Evolutionary conservation across 2,888 invertebrate genomes (phyloP).

Genomic region (Digitonthophagus gazella): DNA sequence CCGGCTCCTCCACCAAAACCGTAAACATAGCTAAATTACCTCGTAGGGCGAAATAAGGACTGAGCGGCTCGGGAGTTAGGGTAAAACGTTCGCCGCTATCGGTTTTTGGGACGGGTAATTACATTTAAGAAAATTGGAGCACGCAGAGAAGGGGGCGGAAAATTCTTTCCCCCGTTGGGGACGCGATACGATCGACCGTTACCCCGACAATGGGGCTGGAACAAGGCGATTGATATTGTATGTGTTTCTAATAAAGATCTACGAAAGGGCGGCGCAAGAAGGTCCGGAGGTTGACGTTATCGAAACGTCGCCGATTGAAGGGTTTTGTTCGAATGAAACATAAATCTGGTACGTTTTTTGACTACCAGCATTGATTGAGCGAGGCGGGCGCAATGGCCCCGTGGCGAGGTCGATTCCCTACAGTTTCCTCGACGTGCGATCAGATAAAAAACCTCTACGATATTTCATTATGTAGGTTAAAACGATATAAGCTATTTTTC

Average conservation of each 20-base stretch:
- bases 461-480: background rate
- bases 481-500: background rate
- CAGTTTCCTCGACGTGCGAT: background rate
- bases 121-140: constrained; percentile 46
- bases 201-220: constrained; percentile 37
- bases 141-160: constrained; percentile 41
- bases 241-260: background rate
- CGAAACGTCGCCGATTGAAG: constrained; percentile 26
- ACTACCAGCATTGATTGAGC: constrained; percentile 33
- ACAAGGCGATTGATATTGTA: constrained; percentile 14
- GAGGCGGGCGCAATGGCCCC: constrained; percentile 8
- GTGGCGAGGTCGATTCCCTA: background rate
- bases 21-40: constrained; percentile 13
- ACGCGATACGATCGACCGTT: constrained; percentile 26
- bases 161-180: constrained; percentile 31
- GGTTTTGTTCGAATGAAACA: constrained; percentile 23
- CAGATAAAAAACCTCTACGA: background rate
- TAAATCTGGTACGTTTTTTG: constrained; percentile 34
- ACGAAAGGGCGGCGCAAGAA: background rate
- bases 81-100: constrained; percentile 36
- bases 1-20: constrained; percentile 2
- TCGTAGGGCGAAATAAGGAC: constrained; percentile 6
- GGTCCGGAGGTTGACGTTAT: constrained; percentile 6
- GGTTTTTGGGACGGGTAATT: constrained; percentile 41
- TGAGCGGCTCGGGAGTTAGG: background rate